A percentile compares a stretch with the other conserved stretches of the same genome.
Conservation (phyloP, 2,888 invertebrate genomes). For the Aleiodes leptofemur region DNA sequence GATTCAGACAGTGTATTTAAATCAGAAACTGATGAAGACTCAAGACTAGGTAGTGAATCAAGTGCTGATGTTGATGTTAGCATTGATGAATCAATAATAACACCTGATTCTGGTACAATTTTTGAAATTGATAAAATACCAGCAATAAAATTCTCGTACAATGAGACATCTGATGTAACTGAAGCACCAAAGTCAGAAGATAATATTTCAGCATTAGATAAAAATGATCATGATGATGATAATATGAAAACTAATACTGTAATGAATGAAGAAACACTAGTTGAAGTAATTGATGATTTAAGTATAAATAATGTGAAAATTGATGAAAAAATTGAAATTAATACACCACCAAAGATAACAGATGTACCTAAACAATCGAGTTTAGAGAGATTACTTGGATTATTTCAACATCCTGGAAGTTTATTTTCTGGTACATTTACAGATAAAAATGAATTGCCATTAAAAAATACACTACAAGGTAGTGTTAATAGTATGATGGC, state of each 20-base stretch:
- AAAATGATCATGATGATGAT: slow-evolving; percentile 8
- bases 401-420: slow-evolving; percentile 81
- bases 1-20: slow-evolving; percentile 58
- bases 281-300: background rate
- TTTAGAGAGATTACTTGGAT: slow-evolving; percentile 81
- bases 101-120: slow-evolving; percentile 11
- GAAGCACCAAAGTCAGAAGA: background rate
- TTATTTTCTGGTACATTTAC: slow-evolving; percentile 77
- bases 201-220: background rate
- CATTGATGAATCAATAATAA: slow-evolving; percentile 22
- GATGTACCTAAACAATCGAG: slow-evolving; percentile 74
- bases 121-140: slow-evolving; percentile 33
- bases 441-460: slow-evolving; percentile 52
- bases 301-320: background rate
- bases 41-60: slow-evolving; percentile 38
- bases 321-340: background rate
- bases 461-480: slow-evolving; percentile 61
- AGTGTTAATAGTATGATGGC: slow-evolving; percentile 62
- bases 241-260: background rate
- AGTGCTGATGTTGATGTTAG: slow-evolving; percentile 43
- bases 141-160: slow-evolving; percentile 40
- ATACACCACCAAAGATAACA: slow-evolving; percentile 18
- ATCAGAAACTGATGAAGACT: slow-evolving; percentile 50
- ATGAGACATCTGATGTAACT: background rate
- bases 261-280: slow-evolving; percentile 1